Percentiles rank a stretch among this genome's conserved stretches.
These are phyloP conservation scores for Axinella damicornis DNA, from an alignment of 37 sponge, comb jelly and placozoan genomes.

Conservation along the genomic window DNA sequence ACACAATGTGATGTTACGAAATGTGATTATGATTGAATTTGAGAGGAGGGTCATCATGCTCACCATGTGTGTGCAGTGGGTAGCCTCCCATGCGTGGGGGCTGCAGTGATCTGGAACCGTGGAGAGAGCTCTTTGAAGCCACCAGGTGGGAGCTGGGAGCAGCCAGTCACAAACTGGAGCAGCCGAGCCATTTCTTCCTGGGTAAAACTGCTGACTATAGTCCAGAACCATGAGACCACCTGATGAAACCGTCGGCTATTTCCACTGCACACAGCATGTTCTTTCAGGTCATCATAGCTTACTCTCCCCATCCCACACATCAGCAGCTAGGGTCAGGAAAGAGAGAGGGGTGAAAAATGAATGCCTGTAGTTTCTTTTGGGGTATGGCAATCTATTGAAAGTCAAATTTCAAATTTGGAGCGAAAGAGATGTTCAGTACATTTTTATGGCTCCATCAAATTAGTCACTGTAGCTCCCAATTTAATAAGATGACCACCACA, in stretches of 20 bases:
- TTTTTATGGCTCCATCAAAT: too few species aligned
- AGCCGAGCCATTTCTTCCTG: conserved; percentile 88
- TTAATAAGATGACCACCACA: neutral
- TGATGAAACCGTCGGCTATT: conserved; percentile 34
- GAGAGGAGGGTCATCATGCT: neutral
- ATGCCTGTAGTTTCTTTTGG: too few species aligned
- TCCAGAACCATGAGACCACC: conserved; percentile 89
- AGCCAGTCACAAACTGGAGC: conserved; percentile 89
- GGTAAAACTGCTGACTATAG: conserved; percentile 74
- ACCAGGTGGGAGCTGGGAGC: conserved; percentile 91
- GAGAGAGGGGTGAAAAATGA: neutral
- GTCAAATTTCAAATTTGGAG: too few species aligned
- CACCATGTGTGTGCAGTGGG: conserved; percentile 94
- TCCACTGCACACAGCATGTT: conserved; percentile 55
- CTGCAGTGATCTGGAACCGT: conserved; percentile 65
- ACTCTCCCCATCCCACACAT: conserved; percentile 88
- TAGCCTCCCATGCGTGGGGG: conserved; percentile 69
- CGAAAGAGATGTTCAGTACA: too few species aligned
- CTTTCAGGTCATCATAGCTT: conserved; percentile 68
- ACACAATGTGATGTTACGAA: too few species aligned
- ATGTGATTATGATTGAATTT: too few species aligned
- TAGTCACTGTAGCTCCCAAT: too few species aligned
- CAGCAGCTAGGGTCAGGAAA: conserved; percentile 57
- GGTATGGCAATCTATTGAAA: too few species aligned
- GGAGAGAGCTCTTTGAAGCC: conserved; percentile 86